Evolutionary conservation across 1,140 invertebrate genomes (phyloP).

Genomic region (Leucophenga varia): DNA sequence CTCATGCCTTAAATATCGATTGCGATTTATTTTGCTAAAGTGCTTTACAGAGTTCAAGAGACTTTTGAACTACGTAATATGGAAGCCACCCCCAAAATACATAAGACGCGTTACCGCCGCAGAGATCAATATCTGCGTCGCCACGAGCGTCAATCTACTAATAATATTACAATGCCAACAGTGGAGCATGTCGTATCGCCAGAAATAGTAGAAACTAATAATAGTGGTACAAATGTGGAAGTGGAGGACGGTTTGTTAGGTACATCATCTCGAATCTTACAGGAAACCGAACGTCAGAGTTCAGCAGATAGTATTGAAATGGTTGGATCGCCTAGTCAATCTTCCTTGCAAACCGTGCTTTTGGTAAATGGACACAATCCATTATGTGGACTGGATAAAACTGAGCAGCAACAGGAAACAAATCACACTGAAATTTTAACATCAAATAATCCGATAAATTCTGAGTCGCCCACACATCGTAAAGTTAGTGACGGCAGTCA

Average conservation of each 20-base stretch:
- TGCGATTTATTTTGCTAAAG: too few species aligned
- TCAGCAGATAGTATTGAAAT: slow-evolving; percentile 43
- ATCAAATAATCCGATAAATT: too few species aligned
- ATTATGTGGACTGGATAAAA: too few species aligned
- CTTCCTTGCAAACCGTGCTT: slow-evolving; percentile 47
- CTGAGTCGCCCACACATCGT: slow-evolving; percentile 28
- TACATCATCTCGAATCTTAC: slow-evolving; percentile 27
- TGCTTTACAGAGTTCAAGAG: too few species aligned
- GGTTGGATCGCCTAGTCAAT: slow-evolving; percentile 41
- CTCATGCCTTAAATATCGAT: too few species aligned
- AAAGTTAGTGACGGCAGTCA: slow-evolving; percentile 48
- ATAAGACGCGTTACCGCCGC: slow-evolving; percentile 51
- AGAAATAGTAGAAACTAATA: slow-evolving; percentile 19
- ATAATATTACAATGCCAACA: too few species aligned
- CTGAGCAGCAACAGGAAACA: slow-evolving; percentile 7
- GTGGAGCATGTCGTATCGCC: slow-evolving; percentile 16
- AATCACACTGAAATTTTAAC: slow-evolving; percentile 1
- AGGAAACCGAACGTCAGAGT: slow-evolving; percentile 27
- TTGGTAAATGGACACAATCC: slow-evolving; percentile 47
- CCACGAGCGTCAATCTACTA: too few species aligned
- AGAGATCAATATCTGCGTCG: slow-evolving; percentile 34
- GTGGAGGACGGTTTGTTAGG: slow-evolving; percentile 18
- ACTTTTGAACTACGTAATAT: too few species aligned
- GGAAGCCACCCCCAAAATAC: slow-evolving; percentile 44
- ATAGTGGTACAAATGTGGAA: neutral